Evolutionary conservation across 1,140 invertebrate genomes (phyloP).

Genomic region (Delia radicum): DNA sequence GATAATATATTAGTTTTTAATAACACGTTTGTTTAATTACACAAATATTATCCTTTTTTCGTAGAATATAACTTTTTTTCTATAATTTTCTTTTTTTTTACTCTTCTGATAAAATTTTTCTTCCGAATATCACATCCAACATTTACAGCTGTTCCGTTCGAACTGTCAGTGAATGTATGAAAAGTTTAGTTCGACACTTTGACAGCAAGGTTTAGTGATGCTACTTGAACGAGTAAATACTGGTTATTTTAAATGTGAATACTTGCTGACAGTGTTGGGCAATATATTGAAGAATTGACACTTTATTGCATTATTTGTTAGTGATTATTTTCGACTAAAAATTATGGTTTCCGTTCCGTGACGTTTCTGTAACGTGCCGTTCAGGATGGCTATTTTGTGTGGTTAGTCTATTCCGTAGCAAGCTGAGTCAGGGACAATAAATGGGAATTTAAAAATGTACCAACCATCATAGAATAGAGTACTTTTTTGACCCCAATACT

Average conservation of each 20-base stretch:
- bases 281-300: too few relatives aligned
- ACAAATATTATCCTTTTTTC: slow-evolving; percentile 3
- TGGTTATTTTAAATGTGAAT: not conserved
- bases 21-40: not conserved
- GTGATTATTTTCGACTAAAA: too few relatives aligned
- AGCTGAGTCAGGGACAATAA: too few relatives aligned
- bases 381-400: too few relatives aligned
- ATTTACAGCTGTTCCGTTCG: slow-evolving; percentile 12
- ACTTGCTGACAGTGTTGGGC: not conserved
- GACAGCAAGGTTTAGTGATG: not conserved
- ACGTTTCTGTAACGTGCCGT: too few relatives aligned
- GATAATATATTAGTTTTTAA: not conserved
- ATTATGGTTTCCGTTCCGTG: too few relatives aligned
- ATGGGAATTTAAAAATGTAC: too few relatives aligned
- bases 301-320: too few relatives aligned
- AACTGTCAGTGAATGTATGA: slow-evolving; percentile 11
- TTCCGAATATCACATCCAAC: slow-evolving; percentile 8
- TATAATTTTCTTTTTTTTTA: not conserved
- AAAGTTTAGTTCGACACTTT: not conserved
- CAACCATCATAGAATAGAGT: too few relatives aligned
- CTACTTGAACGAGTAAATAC: not conserved
- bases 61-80: not conserved
- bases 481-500: too few relatives aligned
- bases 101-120: not conserved
- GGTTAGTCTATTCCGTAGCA: too few relatives aligned